Evolutionary conservation across 2,113 vertebrate species (phyloP).

Genomic region (Marmota monax): DNA sequence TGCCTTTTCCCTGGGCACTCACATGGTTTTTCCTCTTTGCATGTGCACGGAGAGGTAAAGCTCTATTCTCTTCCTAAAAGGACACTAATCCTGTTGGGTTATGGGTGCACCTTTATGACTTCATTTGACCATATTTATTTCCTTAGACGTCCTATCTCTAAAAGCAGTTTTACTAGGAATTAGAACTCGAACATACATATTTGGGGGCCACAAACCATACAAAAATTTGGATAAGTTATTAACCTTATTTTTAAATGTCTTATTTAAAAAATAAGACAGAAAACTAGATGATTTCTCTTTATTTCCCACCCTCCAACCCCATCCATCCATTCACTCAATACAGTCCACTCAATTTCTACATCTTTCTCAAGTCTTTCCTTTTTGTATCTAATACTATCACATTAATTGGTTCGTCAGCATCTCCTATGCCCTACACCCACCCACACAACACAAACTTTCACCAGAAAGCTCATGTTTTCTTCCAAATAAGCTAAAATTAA

Average conservation of each 20-base stretch:
- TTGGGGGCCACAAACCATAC: not conserved
- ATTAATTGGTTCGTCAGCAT: not conserved
- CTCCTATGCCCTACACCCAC: not conserved
- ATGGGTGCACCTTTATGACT: too few relatives aligned
- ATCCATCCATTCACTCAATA: not conserved
- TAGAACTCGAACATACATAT: too few relatives aligned
- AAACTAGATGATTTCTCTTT: not conserved
- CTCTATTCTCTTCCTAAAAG: not conserved
- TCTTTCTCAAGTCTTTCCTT: not conserved
- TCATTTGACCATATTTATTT: not conserved
- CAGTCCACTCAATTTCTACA: not conserved
- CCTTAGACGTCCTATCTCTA: not conserved
- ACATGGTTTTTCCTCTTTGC: not conserved
- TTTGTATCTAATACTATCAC: not conserved
- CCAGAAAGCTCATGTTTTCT: not conserved
- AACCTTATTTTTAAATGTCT: not conserved
- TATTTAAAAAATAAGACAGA: not conserved
- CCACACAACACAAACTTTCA: not conserved
- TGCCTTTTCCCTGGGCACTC: not conserved
- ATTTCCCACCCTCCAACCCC: too few relatives aligned
- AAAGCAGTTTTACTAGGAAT: not conserved
- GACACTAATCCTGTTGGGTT: not conserved
- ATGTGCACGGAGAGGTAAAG: not conserved
- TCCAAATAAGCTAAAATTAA: not conserved
- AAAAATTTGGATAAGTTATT: not conserved